Conservation (phyloP, 1,140 invertebrate genomes). For the Medauroidea extradentata region DNA sequence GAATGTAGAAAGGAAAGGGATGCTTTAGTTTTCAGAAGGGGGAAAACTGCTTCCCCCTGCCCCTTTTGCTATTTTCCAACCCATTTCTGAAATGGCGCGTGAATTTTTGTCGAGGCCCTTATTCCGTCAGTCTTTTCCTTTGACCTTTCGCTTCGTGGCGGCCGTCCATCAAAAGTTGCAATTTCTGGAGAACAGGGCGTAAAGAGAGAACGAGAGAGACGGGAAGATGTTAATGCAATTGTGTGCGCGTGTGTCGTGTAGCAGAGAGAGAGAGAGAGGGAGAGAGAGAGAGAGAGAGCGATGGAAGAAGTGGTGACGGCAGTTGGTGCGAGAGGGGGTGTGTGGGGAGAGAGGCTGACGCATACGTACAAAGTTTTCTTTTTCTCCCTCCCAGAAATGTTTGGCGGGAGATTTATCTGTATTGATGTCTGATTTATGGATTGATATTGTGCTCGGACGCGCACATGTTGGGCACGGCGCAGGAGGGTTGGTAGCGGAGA, state of each 20-base stretch:
- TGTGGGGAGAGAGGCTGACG: conserved; percentile 16
- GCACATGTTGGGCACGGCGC: neutral
- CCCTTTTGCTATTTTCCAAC: neutral
- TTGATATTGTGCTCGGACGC: conserved; percentile 32
- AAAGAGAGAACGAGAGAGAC: conserved; percentile 5
- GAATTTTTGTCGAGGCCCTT: no score
- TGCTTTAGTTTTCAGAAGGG: no score
- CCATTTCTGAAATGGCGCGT: neutral
- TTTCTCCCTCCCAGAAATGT: no score
- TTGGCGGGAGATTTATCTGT: conserved; percentile 24
- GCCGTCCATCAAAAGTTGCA: conserved; percentile 15
- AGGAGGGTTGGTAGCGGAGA: conserved; percentile 18
- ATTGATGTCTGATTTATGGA: conserved; percentile 34
- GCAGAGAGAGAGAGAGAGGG: no score
- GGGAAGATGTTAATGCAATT: neutral
- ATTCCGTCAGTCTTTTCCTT: no score
- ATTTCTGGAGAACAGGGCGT: conserved; percentile 7
- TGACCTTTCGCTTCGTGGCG: neutral
- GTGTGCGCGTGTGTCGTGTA: no score
- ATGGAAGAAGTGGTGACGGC: no score
- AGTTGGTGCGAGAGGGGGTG: no score
- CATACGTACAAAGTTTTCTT: conserved; percentile 19
- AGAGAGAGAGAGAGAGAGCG: no score
- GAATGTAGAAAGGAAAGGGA: no score
- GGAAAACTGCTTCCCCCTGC: neutral